Evolutionary conservation across 2,888 invertebrate species (phyloP), one percentile per base, ranked within the genome.

Genomic region (Ophion ventricosus): DNA sequence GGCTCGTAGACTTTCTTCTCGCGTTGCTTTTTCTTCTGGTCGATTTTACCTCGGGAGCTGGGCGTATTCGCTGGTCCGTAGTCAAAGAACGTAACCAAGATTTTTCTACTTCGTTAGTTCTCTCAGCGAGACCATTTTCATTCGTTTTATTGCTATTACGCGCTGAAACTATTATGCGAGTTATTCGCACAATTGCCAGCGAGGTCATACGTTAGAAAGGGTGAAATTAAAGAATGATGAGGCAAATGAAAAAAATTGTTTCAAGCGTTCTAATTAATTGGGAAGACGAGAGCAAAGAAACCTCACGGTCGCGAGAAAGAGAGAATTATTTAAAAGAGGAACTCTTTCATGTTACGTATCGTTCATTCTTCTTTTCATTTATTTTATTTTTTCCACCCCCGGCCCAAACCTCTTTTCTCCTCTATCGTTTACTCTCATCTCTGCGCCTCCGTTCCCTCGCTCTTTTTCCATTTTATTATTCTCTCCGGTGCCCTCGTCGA

Each of bases 401-500:
- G 43, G 5, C 26, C 59, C 59, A 17, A 74, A 35, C n/a, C 11
- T 29, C n/a, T 67, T 76, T 74, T 57, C 59, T 26, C 29, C 59
- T 69, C 43, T 74, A 80, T 79, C 80, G 78, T 85, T 84, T 80
- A 74, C 82, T 75, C 72, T 80, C 78, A 80, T 81, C 83, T 64
- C 17, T 77, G 66, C 49, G 54, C 63, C 66, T 75, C 72, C 72
- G 11, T 75, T 80, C 59, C 26, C 43, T 67, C 59, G 35, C 63
- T 82, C 82, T 82, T 86, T 73, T 83, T 72, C 70, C 82, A 76
- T 80, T 76, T 72, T 77, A 82, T 84, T 84, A 82, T 79, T 82
- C 79, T 66, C 35, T 56, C 54, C 69, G 57, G 40, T 61, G 17
- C 49, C 67, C 43, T 29, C 59, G 64, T 59, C 69, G 73, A 67